Evolutionary conservation across 2,888 invertebrate species (phyloP), one percentile per base, ranked within the genome.

Genomic region (Lasioglossum oenotherae): DNA sequence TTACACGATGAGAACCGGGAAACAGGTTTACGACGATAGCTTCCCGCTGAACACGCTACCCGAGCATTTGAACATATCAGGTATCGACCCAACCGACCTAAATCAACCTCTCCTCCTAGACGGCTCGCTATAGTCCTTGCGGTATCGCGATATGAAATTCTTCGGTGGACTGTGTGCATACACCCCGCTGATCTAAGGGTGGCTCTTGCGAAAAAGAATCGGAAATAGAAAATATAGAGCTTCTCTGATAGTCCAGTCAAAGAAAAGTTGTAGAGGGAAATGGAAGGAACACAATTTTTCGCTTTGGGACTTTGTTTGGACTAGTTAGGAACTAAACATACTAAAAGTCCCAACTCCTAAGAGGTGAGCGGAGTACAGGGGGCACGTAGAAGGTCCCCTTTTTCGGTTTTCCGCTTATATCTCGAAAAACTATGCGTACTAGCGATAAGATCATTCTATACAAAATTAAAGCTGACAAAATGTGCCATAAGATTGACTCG

Each of bases 1-100:
- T 74, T 98, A 98, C 93, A 98, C 98, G 0, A 96, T 97, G 94
- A 96, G 97, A 85, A 97, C 97, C 10, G 97, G 97, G 0, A 97
- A 97, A 93, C 97, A 97, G 53, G 97, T 97, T 73, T 98, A 98
- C 93, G 97, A 97, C 93, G 97, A 96, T 91, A 96, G 96, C 89
- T 96, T 96, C 93, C 96, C 96, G 0, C 93, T 96, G 41, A 96
- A 96, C 90, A 96, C 96, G 3, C 92, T 96, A 71, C 95, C 95
- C 80, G 95, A 95, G 84, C 94, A 95, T 88, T 91, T 94, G 82
- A 94, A 95, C 90, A 93, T 94, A 87, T 92, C 93, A 81, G 91
- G 91, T 91, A 88, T 80, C 72, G 87, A 60, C 12, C 78, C 72
- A 41, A 76, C 60, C 69, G 73, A 41, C 31, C 64, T 44, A 75